These are phyloP conservation scores for Eristalis tenax DNA, from an alignment of 2,888 invertebrate species.

Conservation along the genomic window DNA sequence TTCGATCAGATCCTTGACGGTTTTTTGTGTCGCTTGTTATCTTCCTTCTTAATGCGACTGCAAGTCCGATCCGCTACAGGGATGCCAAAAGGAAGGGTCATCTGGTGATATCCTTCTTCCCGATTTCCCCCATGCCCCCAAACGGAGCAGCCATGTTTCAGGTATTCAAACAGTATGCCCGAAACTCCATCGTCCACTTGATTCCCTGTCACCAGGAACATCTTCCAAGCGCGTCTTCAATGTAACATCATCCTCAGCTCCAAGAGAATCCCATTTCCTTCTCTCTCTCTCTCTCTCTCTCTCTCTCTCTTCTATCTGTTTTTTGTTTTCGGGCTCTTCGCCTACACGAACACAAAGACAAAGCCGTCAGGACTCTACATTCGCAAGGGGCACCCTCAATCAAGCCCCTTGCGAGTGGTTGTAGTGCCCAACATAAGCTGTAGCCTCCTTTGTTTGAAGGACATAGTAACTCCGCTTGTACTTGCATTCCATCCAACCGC, in stretches of 20 bases:
- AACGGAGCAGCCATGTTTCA: too few relatives aligned
- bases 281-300: slow-evolving; percentile 5
- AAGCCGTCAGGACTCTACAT: neutral
- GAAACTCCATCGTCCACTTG: neutral
- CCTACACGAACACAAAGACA: neutral
- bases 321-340: neutral
- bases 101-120: too few relatives aligned
- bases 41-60: too few relatives aligned
- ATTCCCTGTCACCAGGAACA: neutral
- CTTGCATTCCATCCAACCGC: neutral
- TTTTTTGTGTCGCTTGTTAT: too few relatives aligned
- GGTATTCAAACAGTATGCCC: too few relatives aligned
- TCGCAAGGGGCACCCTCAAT: too few relatives aligned
- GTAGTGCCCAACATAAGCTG: neutral
- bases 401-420: neutral
- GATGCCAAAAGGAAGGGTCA: too few relatives aligned
- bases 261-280: neutral
- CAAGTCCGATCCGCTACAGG: too few relatives aligned
- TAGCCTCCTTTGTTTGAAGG: neutral
- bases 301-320: neutral
- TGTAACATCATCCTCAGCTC: neutral
- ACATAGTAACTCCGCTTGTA: neutral
- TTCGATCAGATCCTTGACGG: too few relatives aligned
- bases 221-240: neutral
- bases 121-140: too few relatives aligned